Evolutionary conservation across 2,113 vertebrate genomes (phyloP), one percentile per base, ranked within the genome.

Genomic region (Triplophysa dalaica): DNA sequence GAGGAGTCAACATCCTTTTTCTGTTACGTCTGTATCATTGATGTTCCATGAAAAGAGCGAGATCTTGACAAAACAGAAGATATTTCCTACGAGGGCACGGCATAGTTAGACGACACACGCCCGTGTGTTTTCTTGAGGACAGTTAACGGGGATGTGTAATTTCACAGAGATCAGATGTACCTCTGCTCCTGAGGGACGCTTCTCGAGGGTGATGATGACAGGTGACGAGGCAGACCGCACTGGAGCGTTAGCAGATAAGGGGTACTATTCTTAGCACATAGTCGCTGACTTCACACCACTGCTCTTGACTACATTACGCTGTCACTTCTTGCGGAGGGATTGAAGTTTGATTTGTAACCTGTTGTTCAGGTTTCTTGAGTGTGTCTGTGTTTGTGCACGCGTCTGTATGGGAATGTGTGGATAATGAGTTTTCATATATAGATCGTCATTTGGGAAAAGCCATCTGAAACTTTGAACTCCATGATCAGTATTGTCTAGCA

Each of bases 381-480:
- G 60, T 38, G 56, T 41, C 4, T 63, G 16, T 38, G 16, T 61
- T 7, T 80, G 12, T 56, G 17, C 56, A 19, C 24, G 14, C 45
- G 19, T 69, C 17, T 41, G 4, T 7, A 11, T 29, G 11, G 45
- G 17, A 12, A 56, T 60, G 58, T 33, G 70, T 60, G 80, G 58
- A 68, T 41, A 73, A 80, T 75, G 70, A 63, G 74, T 64, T 77
- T 72, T 77, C 68, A 80, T 80, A 67, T 73, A 74, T 41, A 83
- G 67, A 69, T 33, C 52, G 68, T 77, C 62, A 66, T 58, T 19
- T 66, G 78, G 60, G 78, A 79, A 52, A 22, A 69, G 24, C 41
- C 68, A 79, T 58, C 68, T 70, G 77, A 61, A 61, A 69, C 21
- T 13, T 70, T 77, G 26, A 83, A 70, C 56, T 65, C 33, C 4